Evolutionary conservation across 1,140 invertebrate genomes (phyloP), one percentile per base, ranked within the genome.

Genomic region (Eubasilissa regina): DNA sequence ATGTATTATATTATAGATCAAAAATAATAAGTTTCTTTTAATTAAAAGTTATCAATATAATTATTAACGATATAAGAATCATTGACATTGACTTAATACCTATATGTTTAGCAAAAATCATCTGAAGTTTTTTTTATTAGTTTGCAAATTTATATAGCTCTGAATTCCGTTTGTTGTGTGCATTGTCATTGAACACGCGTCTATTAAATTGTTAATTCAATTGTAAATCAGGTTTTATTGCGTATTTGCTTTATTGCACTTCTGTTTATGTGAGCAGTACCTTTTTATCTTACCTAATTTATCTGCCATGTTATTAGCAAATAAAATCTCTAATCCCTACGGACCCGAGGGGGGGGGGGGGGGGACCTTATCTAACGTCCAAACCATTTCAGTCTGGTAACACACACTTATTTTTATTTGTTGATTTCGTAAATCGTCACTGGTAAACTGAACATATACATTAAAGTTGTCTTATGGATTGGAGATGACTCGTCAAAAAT

Each of bases 261-360:
- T 6, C 25, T 3, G 1, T 35, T 35, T 72, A 17, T 48, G 35
- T n/a, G 7, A 74, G 70, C 21, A 72, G 15, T 56, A 55, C 19
- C 43, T 74, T 74, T 74, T 74, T 74, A 74, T 74, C 70, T 55
- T 56, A 56, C 53, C 70, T 74, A 74, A 74, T 74, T 74, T 74
- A 74, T 74, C 70, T 56, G 53, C 17, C 19, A n/a, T 74, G 70
- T 74, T 74, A 74, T 35, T 56, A 55, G 70, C 48, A 74, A 74
- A 74, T 74, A 56, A 56, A 74, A 55, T 55, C n/a, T 53, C 70
- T 35, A 58, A n/a, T 74, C 70, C 70, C 70, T 6, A 21, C 8
- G 53, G 70, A 70, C 64, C 9, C 47, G 12, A 11, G 19, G 11
- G 3, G 8, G 4, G 17, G n/a, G 66, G 66, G n/a, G n/a, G n/a